These are phyloP conservation scores for Yoshiicerus persimilis DNA, from an alignment of 1,140 invertebrate genomes.

Conservation along the genomic window DNA sequence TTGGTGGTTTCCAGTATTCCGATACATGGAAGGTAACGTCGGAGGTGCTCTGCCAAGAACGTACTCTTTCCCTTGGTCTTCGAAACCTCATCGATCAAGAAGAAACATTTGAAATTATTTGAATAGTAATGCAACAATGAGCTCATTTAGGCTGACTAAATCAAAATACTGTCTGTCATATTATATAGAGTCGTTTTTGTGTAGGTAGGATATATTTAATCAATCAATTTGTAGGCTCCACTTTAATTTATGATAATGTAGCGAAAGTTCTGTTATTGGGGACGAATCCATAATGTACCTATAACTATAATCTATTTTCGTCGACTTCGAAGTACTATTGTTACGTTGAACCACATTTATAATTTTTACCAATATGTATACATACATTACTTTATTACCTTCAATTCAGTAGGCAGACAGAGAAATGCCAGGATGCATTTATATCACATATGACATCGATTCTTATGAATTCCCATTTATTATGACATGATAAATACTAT, in stretches of 20 bases:
- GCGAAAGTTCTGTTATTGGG: background rate
- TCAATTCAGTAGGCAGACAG: background rate
- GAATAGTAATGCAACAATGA: background rate
- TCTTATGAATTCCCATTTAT: background rate
- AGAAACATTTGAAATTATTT: conserved; percentile 33
- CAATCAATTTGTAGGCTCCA: background rate
- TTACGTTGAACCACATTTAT: background rate
- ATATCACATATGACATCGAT: background rate
- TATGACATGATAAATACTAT: background rate
- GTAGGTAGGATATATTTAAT: background rate
- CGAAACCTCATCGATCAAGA: conserved; percentile 31
- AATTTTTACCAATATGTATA: background rate
- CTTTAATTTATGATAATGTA: background rate
- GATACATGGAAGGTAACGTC: conserved; percentile 83
- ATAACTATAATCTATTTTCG: background rate
- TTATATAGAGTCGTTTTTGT: background rate
- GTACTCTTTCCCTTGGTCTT: conserved; percentile 39
- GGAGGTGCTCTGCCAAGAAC: conserved; percentile 74
- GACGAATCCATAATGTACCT: background rate
- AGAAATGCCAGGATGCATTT: background rate
- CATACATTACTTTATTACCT: too few relatives aligned
- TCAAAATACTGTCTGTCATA: background rate
- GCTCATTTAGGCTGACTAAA: background rate
- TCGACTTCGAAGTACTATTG: background rate
- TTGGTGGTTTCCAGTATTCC: conserved; percentile 83